phyloP scores from a whole-genome alignment of 2,888 invertebrate species.

The Tolmerus cingulatus region DNA sequence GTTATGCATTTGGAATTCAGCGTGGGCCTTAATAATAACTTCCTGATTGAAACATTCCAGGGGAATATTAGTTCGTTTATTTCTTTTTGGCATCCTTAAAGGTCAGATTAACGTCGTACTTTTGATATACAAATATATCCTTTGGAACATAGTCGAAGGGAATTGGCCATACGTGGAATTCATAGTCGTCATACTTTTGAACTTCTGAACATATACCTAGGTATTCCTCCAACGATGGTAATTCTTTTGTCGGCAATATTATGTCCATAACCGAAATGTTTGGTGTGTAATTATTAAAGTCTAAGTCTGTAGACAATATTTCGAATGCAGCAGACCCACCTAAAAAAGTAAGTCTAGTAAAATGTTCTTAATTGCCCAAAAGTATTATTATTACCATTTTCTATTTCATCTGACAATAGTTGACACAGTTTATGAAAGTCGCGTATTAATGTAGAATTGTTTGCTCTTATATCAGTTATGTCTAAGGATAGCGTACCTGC shows the following conservation, averaged over 20 bases:
- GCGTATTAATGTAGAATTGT: neutral
- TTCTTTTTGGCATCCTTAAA: neutral
- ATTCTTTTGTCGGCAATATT: neutral
- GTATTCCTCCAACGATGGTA: neutral
- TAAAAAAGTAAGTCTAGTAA: neutral
- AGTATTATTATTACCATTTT: neutral
- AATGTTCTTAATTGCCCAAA: neutral
- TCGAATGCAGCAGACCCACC: neutral
- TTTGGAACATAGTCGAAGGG: neutral
- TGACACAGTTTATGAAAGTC: neutral
- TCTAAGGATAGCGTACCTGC: neutral
- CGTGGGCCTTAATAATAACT: neutral
- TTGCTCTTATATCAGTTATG: neutral
- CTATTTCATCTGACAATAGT: neutral
- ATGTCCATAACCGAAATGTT: neutral
- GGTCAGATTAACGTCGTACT: constrained; percentile 27
- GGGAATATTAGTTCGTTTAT: neutral
- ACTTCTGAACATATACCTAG: neutral
- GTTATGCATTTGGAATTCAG: neutral
- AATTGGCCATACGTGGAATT: neutral
- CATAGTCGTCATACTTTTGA: neutral
- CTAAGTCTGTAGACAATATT: neutral
- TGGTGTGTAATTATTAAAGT: neutral
- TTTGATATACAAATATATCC: neutral
- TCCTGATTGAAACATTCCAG: constrained; percentile 10